phyloP scores from a whole-genome alignment of 2,888 invertebrate genomes.

The Andrena praecox region DNA sequence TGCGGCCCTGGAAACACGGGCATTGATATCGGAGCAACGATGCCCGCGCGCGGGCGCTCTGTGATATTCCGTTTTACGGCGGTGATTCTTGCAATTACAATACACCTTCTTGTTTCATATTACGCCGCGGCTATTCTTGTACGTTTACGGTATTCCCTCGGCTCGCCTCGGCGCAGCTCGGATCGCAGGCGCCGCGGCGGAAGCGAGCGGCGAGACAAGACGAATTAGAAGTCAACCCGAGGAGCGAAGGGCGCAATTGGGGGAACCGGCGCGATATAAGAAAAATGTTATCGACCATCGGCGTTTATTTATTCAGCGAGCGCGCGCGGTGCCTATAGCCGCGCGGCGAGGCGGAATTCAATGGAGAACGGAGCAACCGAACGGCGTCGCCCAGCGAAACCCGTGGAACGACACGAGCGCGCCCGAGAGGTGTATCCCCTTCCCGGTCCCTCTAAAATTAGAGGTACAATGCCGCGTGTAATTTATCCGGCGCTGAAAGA shows the following conservation, averaged over 20 bases:
- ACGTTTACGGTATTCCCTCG: not conserved
- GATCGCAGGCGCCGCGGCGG: not conserved
- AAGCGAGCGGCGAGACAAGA: not conserved
- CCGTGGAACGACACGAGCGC: constrained; percentile 48
- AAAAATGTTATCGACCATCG: constrained; percentile 60
- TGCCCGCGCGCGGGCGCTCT: not conserved
- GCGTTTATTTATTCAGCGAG: constrained; percentile 54
- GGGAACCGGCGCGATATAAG: constrained; percentile 33
- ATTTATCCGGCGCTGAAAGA: constrained; percentile 75
- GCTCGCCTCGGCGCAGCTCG: not conserved
- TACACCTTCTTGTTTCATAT: not conserved
- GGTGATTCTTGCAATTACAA: constrained; percentile 7
- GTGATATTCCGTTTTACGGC: not conserved
- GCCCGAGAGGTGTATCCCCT: constrained; percentile 48
- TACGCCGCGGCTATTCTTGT: not conserved
- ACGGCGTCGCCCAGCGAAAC: constrained; percentile 16
- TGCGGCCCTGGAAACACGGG: not conserved
- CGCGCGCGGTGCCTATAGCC: constrained; percentile 27
- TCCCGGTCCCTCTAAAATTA: constrained; percentile 69
- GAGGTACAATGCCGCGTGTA: constrained; percentile 74
- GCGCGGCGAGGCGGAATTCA: constrained; percentile 41
- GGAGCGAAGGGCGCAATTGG: constrained; percentile 16
- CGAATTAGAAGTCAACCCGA: not conserved
- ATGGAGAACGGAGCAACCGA: constrained; percentile 9
- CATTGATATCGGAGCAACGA: not conserved